Percentiles rank a stretch among this genome's conserved stretches.
These are phyloP conservation scores for Noctua pronuba DNA, from an alignment of 2,888 invertebrate genomes.

Conservation along the genomic window DNA sequence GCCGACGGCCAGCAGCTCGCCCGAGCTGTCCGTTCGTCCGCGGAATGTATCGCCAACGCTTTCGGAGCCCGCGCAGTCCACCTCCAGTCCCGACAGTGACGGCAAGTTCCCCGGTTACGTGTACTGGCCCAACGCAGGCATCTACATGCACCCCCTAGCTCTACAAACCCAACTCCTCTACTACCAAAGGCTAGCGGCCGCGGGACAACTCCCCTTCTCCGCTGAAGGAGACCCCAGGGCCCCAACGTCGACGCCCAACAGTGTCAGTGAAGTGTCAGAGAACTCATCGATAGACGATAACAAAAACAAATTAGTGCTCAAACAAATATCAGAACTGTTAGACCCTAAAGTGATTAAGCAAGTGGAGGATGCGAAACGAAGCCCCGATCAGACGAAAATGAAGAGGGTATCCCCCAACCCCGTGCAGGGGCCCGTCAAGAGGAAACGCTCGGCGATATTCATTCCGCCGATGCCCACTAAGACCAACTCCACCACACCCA, in stretches of 20 bases:
- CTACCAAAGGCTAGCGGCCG: conserved; percentile 93
- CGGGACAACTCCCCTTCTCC: conserved; percentile 84
- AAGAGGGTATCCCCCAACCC: conserved; percentile 85
- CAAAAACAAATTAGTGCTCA: conserved; percentile 84
- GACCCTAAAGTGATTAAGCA: conserved; percentile 86
- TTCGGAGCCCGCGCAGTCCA: conserved; percentile 84
- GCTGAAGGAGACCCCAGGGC: conserved; percentile 78
- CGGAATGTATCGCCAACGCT: conserved; percentile 80
- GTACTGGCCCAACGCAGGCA: conserved; percentile 93
- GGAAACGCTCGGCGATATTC: conserved; percentile 95
- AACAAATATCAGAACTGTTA: conserved; percentile 86
- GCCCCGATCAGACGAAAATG: conserved; percentile 83
- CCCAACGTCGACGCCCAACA: conserved; percentile 78
- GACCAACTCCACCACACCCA: conserved; percentile 93
- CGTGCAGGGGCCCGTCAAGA: conserved; percentile 89
- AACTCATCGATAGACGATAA: conserved; percentile 85
- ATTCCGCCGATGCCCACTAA: conserved; percentile 95
- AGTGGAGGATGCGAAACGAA: conserved; percentile 79
- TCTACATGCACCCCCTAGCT: conserved; percentile 94
- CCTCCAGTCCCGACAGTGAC: conserved; percentile 79
- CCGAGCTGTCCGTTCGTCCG: conserved; percentile 79
- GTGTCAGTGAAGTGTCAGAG: conserved; percentile 77
- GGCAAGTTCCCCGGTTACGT: conserved; percentile 90
- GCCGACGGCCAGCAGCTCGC: conserved; percentile 86
- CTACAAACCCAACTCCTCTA: conserved; percentile 93